Evolutionary conservation across 2,888 invertebrate species (phyloP), one percentile per base, ranked within the genome.

Genomic region (Andrena haemorrhoa): DNA sequence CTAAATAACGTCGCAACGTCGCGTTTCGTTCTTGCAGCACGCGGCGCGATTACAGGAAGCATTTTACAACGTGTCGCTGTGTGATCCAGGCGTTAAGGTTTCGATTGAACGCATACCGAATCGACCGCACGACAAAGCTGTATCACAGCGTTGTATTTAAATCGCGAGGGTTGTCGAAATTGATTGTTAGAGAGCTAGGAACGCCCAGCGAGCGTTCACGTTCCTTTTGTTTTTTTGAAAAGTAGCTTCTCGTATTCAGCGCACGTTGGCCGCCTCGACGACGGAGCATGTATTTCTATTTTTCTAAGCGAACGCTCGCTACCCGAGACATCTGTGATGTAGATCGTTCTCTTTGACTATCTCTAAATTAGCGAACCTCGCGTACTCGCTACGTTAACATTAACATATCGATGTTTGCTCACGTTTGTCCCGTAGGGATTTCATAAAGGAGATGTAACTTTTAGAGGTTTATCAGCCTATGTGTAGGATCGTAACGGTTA

Each of bases 141-240:
- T 41, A 41, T 16, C 5, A 3, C 41, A 41, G 41, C 41, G 12
- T 41, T 41, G 41, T 68, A 78, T 51, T 31, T 26, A 41, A 41
- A 77, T n/a, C 65, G 31, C 56, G 51, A 66, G 41, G 49, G 65
- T 78, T 78, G 78, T 79, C 78, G n/a, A 78, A 79, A 78, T 72
- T 47, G 20, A 78, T 66, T 16, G 53, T 78, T 78, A 68, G 64
- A 75, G 23, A 33, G 29, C 16, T 41, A 51, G 60, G 23, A 31
- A 53, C 8, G 20, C 60, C 66, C 53, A 31, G 66, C 56, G 61
- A 68, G 49, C 33, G 51, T 77, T 70, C 60, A 58, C 63, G 61
- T 66, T 72, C 35, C 53, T 47, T 61, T 41, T 53, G 23, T 31
- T 63, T 71, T 31, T 63, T 71, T 33, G 31, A n/a, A 53, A 53